A percentile compares a stretch with the other conserved stretches of the same genome.
Conservation (phyloP, 2,888 invertebrate genomes). For the Proisotoma minuta region DNA sequence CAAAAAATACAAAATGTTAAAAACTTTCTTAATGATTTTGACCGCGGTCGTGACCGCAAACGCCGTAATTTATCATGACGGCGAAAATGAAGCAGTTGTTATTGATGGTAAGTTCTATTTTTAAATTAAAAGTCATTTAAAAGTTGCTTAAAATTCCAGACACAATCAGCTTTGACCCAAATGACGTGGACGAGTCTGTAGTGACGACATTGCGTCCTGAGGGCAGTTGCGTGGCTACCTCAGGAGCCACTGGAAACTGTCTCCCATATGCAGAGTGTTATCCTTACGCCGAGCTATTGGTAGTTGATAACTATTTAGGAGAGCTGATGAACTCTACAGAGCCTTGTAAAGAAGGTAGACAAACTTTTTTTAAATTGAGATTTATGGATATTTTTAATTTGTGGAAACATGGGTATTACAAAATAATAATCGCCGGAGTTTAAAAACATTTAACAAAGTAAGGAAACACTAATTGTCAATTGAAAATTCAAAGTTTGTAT, state of each 20-base stretch:
- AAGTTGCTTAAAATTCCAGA: not conserved
- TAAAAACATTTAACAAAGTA: no score
- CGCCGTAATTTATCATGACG: conserved; percentile 22
- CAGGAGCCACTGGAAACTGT: conserved; percentile 23
- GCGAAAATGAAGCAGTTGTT: conserved; percentile 16
- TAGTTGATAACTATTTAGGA: conserved; percentile 7
- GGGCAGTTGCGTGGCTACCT: conserved; percentile 8
- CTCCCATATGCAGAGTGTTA: conserved; percentile 24
- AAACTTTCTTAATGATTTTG: no score
- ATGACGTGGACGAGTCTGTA: not conserved
- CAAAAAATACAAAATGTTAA: no score
- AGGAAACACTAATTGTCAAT: no score
- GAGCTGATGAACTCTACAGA: conserved; percentile 16
- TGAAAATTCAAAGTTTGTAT: no score
- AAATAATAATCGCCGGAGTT: no score
- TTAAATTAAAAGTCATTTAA: not conserved
- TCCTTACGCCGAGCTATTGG: conserved; percentile 16
- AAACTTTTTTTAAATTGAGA: not conserved
- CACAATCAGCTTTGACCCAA: not conserved
- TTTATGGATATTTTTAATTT: not conserved
- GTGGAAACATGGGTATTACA: not conserved
- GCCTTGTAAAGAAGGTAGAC: conserved; percentile 15
- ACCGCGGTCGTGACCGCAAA: no score
- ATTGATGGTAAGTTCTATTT: conserved; percentile 23
- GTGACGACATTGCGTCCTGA: not conserved